Base-by-base conservation (phyloP, 1,140 invertebrate species). In the Scylla paramamosain region DNA sequence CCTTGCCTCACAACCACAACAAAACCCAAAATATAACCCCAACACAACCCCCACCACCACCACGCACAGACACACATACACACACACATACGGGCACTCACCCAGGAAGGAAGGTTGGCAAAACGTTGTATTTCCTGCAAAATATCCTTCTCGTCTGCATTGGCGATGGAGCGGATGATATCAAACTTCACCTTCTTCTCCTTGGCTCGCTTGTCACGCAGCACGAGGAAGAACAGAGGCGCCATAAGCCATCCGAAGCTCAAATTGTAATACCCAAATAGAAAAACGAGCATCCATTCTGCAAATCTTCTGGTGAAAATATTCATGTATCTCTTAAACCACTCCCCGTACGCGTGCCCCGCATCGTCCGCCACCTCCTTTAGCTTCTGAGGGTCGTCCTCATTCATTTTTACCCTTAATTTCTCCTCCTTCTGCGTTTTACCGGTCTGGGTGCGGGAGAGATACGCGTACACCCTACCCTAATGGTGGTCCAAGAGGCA, bases 31-130 rank as follows among this genome's bases (percentile, higher is more conserved):
- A n/a, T n/a, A n/a, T n/a, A n/a, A n/a, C n/a, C n/a, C n/a, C n/a
- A n/a, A n/a, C 39, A 39, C 39, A 39, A 39, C 39, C 39, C 1
- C 39, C 39, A 39, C 39, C 39, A 39, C 39, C 1, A 39, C 39
- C 39, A 1, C 6, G 6, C 39, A 39, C 1, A 39, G 1, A 39
- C 39, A 39, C 1, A 39, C 39, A 39, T 2, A 39, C 39, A 39
- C 1, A 39, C 39, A 39, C 39, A 39, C 39, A 39, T 39, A 59
- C 29, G 4, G 84, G 12, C 91, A 96, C 97, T 97, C 97, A 99
- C 99, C 99, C 99, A 99, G 28, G 98, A 98, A 8, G 99, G 99
- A 96, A 99, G 97, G 97, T 99, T 99, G 96, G 99, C 98, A 94
- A 83, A 99, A 97, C 96, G 98, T 97, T 3, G 98, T 10, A 96